Evolutionary conservation across 92 coral and sea anemone species (phyloP).

Genomic region (Siderastrea radians): DNA sequence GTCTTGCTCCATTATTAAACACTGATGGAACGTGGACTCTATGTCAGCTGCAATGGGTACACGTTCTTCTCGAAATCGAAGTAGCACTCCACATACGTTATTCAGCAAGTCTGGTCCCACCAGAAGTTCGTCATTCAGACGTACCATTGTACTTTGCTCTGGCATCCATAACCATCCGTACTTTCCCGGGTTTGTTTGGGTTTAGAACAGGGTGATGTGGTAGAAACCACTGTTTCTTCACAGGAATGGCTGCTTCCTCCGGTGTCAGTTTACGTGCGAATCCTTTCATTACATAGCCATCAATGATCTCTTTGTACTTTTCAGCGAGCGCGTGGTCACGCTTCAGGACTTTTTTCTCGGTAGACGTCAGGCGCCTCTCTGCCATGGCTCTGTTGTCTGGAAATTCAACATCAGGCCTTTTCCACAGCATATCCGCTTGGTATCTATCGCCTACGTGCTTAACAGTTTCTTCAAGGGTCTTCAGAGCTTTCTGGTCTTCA

Average conservation of each 20-base stretch:
- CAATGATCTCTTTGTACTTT: too few relatives aligned
- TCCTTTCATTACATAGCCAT: too few relatives aligned
- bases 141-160: constrained; percentile 63
- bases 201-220: constrained; percentile 55
- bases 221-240: constrained; percentile 54
- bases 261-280: too few relatives aligned
- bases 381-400: constrained; percentile 64
- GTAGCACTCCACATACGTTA: constrained; percentile 53
- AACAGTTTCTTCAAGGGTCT: constrained; percentile 48
- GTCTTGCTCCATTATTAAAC: constrained; percentile 66
- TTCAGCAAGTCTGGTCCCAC: constrained; percentile 72
- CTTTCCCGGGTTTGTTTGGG: constrained; percentile 62
- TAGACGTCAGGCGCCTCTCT: constrained; percentile 45
- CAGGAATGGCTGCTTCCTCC: too few relatives aligned
- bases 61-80: constrained; percentile 56
- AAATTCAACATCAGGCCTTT: constrained; percentile 23
- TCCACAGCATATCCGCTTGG: constrained; percentile 70
- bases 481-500: constrained; percentile 69
- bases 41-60: constrained; percentile 65
- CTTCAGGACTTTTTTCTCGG: constrained; percentile 47
- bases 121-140: constrained; percentile 57
- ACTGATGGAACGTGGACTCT: constrained; percentile 65
- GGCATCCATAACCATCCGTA: constrained; percentile 47
- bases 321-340: neutral
- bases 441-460: constrained; percentile 58